phyloP scores from a whole-genome alignment of 1,140 invertebrate species.

The Eueides isabella region DNA sequence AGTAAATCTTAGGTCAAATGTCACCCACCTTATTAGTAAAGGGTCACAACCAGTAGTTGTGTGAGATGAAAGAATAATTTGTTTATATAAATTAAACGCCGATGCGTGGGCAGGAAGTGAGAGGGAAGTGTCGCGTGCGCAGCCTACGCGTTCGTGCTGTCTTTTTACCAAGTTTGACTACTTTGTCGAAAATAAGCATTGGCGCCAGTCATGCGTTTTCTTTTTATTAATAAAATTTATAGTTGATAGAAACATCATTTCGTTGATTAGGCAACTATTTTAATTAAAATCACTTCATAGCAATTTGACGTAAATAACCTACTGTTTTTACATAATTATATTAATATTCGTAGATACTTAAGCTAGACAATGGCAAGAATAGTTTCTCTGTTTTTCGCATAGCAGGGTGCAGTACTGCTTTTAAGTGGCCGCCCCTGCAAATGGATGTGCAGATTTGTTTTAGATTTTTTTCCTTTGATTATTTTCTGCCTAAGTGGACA shows the following conservation, averaged over 20 bases:
- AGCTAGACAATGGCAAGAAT: too few species aligned
- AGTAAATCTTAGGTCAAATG: constrained; percentile 30
- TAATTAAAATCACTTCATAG: too few species aligned
- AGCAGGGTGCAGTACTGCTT: too few species aligned
- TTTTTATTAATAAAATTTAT: constrained; percentile 8
- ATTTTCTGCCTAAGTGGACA: too few species aligned
- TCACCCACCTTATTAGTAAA: constrained; percentile 25
- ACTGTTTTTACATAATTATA: background rate
- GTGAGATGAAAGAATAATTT: constrained; percentile 72
- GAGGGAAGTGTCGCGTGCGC: constrained; percentile 70
- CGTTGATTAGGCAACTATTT: too few species aligned
- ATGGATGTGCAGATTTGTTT: too few species aligned
- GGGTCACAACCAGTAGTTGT: constrained; percentile 67
- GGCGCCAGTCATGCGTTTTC: constrained; percentile 45
- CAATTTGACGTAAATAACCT: background rate
- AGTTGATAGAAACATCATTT: background rate
- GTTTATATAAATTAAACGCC: constrained; percentile 72
- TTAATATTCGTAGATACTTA: too few species aligned
- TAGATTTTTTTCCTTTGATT: too few species aligned
- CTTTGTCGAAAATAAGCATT: constrained; percentile 49
- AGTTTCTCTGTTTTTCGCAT: too few species aligned
- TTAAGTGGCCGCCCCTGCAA: too few species aligned
- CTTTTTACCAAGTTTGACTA: constrained; percentile 59
- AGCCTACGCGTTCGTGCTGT: constrained; percentile 58
- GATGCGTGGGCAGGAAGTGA: constrained; percentile 58